phyloP scores from a whole-genome alignment of 23 tunicate species.

The Trididemnum nubilum region DNA sequence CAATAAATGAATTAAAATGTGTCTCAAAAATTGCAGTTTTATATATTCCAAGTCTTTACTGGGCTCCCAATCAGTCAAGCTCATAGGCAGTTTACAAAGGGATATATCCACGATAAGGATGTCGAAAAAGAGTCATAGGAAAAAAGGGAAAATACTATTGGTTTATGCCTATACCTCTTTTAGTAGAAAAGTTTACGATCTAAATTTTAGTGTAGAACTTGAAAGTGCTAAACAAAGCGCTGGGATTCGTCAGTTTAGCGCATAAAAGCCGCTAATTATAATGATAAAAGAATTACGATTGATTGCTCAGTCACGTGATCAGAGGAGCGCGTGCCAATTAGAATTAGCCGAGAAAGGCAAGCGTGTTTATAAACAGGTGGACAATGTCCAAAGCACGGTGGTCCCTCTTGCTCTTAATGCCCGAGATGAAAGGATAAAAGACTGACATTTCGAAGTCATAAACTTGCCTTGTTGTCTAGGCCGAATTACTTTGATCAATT shows the following conservation, averaged over 20 bases:
- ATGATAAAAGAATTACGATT: background rate
- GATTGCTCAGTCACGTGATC: background rate
- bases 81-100: too few relatives aligned
- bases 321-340: background rate
- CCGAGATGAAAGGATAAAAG: background rate
- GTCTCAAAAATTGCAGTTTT: too few relatives aligned
- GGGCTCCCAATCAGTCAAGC: too few relatives aligned
- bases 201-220: too few relatives aligned
- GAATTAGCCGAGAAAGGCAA: background rate
- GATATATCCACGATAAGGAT: too few relatives aligned
- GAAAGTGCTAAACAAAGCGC: background rate
- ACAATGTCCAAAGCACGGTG: background rate
- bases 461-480: conserved; percentile 1
- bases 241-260: background rate
- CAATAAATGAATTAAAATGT: too few relatives aligned
- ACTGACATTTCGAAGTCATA: conserved; percentile 2
- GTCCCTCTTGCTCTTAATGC: background rate
- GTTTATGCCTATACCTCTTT: too few relatives aligned
- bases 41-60: too few relatives aligned
- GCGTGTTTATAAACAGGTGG: background rate
- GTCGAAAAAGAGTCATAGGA: too few relatives aligned
- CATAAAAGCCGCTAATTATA: background rate
- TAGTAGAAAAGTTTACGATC: too few relatives aligned
- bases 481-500: background rate
- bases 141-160: too few relatives aligned